Evolutionary conservation across 2,113 vertebrate species (phyloP).

Genomic region (Cyphomyrus discorhynchus): DNA sequence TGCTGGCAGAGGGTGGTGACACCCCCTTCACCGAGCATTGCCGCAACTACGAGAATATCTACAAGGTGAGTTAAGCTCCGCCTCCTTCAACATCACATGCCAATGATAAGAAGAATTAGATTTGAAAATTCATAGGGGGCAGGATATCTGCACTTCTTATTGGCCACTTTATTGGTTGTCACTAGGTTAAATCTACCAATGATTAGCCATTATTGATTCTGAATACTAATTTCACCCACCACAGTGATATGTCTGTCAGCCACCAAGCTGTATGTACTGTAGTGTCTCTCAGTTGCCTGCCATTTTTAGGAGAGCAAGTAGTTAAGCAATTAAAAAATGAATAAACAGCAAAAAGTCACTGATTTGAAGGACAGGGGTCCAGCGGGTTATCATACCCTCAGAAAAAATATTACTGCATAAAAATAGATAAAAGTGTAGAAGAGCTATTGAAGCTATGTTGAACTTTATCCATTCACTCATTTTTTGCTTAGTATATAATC

Average conservation of each 20-base stretch:
- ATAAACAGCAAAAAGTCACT: not conserved
- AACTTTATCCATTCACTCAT: not conserved
- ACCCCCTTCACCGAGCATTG: constrained; percentile 80
- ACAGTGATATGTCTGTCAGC: not conserved
- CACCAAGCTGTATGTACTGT: not conserved
- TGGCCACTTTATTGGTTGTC: not conserved
- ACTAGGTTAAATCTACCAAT: not conserved
- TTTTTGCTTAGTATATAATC: not conserved
- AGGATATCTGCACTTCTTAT: not conserved
- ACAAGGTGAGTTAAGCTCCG: constrained; percentile 60
- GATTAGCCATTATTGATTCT: not conserved
- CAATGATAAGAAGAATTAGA: not conserved
- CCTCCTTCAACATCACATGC: not conserved
- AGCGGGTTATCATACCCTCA: not conserved
- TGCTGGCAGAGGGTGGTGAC: constrained; percentile 74
- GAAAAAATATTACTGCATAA: not conserved
- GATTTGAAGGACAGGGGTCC: not conserved
- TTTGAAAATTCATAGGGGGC: not conserved
- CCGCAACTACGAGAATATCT: constrained; percentile 74
- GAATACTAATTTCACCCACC: not conserved
- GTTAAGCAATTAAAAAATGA: not conserved
- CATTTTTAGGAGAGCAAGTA: not conserved
- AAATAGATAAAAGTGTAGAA: not conserved
- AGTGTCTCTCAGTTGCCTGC: not conserved
- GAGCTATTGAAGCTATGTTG: not conserved